Conservation (phyloP, 2,113 vertebrate genomes). For the Alosa alosa region DNA sequence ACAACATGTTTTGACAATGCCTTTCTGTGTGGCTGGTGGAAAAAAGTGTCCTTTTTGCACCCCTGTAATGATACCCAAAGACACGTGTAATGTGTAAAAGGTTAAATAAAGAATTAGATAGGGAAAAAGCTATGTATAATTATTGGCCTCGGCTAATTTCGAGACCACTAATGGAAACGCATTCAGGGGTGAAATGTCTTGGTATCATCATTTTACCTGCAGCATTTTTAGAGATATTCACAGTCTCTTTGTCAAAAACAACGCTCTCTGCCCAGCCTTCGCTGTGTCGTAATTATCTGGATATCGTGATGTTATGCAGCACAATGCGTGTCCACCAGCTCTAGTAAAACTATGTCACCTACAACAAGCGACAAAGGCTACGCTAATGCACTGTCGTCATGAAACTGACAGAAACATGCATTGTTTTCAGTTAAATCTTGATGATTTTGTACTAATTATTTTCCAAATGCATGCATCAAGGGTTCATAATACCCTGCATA, state of each 20-base stretch:
- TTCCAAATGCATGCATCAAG: not conserved
- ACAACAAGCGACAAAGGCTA: not conserved
- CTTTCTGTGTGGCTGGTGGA: slow-evolving; percentile 11
- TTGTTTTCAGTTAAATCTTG: not conserved
- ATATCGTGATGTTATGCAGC: slow-evolving; percentile 38
- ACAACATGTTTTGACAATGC: slow-evolving; percentile 27
- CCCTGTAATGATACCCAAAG: slow-evolving; percentile 49
- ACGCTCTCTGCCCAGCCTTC: not conserved
- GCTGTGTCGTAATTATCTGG: slow-evolving; percentile 35
- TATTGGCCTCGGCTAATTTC: slow-evolving; percentile 46
- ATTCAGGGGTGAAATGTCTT: slow-evolving; percentile 50
- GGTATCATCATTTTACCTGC: slow-evolving; percentile 40
- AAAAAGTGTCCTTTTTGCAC: slow-evolving; percentile 43
- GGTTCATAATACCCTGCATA: not conserved
- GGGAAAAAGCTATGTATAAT: slow-evolving; percentile 44
- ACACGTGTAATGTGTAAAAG: slow-evolving; percentile 42
- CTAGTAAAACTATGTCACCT: slow-evolving; percentile 17
- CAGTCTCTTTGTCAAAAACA: slow-evolving; percentile 30
- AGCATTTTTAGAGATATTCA: slow-evolving; percentile 38
- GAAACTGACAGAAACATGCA: not conserved
- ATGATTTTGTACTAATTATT: not conserved
- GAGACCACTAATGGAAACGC: slow-evolving; percentile 47
- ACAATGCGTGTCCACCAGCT: slow-evolving; percentile 32
- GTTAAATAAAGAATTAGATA: slow-evolving; percentile 54
- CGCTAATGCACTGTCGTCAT: not conserved